Base-by-base conservation (phyloP, 2,888 invertebrate species). In the Steromphala cineraria region DNA sequence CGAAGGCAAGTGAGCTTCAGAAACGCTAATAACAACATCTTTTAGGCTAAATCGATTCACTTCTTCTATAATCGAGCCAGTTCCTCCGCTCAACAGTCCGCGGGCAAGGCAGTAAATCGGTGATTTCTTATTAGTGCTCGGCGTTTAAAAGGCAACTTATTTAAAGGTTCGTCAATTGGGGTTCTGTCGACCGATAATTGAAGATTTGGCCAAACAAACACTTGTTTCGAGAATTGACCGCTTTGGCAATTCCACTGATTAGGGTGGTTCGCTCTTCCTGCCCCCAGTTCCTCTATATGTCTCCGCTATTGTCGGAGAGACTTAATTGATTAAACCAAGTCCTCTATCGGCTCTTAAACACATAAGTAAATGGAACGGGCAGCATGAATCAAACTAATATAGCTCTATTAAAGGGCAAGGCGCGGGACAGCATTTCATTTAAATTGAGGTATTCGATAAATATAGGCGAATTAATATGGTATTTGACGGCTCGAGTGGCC, bases 261-360 rank as follows among this genome's bases (percentile, higher is more conserved):
- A 84, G 84, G 81, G 81, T 81, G 67, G 71, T 79, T 56, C 67
- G 36, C 78, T 56, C 53, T 67, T 79, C 77, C 80, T 81, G 80
- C 77, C 81, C 82, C 81, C 81, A 81, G 36, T 80, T 79, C 75
- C 78, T 62, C 76, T 74, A 81, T 75, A 80, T 82, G 82, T 80
- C 79, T 75, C 75, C 75, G 81, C 80, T 82, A 82, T 82, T 83
- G 81, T 82, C 78, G 79, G 79, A 81, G 80, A 76, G 81, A 74
- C 81, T 79, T 83, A 85, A 85, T 83, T 85, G 85, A 85, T 85
- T 81, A 81, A 83, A 79, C 75, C 83, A 36, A 78, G 81, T 71
- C 76, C 75, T 78, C 78, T 76, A 80, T 67, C 84, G 82, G 67
- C 81, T 80, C 81, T 83, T 83, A 83, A 82, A 82, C 81, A 82